Evolutionary conservation across 2,888 invertebrate genomes (phyloP).

Genomic region (Magallana nippona): DNA sequence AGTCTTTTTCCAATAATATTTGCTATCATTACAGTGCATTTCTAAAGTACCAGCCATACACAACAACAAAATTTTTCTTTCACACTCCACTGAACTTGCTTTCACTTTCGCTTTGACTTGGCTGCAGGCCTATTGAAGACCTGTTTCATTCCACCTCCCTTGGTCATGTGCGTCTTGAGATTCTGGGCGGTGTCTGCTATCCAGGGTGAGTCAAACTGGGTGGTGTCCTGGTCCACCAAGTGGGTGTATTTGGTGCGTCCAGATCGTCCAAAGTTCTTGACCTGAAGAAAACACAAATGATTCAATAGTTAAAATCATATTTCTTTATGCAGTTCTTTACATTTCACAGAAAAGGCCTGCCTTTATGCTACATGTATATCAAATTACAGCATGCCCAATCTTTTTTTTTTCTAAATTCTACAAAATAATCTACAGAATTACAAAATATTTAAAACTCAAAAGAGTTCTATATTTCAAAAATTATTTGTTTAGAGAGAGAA

Average conservation of each 20-base stretch:
- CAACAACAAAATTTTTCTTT: neutral
- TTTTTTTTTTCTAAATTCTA: too few species aligned
- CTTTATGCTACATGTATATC: too few species aligned
- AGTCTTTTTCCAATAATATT: too few species aligned
- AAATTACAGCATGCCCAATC: too few species aligned
- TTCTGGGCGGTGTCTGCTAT: slow-evolving; percentile 93
- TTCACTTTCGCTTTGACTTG: slow-evolving; percentile 63
- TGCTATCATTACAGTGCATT: too few species aligned
- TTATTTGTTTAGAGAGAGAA: too few species aligned
- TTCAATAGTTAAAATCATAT: neutral
- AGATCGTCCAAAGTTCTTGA: slow-evolving; percentile 99
- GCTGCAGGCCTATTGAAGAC: slow-evolving; percentile 90
- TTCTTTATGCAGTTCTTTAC: neutral
- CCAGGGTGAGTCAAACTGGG: slow-evolving; percentile 98
- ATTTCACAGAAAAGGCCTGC: neutral
- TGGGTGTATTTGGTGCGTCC: slow-evolving; percentile 99
- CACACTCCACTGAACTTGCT: neutral
- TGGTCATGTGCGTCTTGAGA: slow-evolving; percentile 91
- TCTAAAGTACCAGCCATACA: too few species aligned
- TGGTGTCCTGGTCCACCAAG: slow-evolving; percentile 99
- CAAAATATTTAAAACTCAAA: too few species aligned
- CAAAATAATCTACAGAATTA: too few species aligned
- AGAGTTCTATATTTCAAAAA: too few species aligned
- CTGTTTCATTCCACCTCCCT: slow-evolving; percentile 96
- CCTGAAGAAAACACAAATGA: slow-evolving; percentile 81